Evolutionary conservation across 2,888 invertebrate species (phyloP), one percentile per base, ranked within the genome.

Genomic region (Ophion costatus): DNA sequence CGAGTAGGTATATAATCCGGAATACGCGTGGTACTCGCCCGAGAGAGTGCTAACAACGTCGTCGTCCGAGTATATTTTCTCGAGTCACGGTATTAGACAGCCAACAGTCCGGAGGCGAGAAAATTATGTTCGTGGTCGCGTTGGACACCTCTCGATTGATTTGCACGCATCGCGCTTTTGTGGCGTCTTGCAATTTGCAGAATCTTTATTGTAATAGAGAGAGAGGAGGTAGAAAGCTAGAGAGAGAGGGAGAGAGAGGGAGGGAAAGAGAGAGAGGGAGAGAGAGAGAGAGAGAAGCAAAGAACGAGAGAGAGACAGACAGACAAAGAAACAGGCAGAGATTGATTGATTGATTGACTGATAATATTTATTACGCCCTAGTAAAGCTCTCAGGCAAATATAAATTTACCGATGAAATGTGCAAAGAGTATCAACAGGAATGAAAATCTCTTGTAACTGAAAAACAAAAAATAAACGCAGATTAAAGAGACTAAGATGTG

Each of bases 91-190:
- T 45, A 38, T 66, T 61, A 77, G 67, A 73, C 75, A 79, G 73
- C 66, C 11, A 29, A 59, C 22, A 73, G 57, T 80, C 22, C 17
- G 38, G 45, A 38, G 69, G 80, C 63, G 61, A 67, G 82, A 63
- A 80, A 82, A 80, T 69, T 57, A 85, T 80, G 73, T 51, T 80
- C 17, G 57, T 73, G 66, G 77, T 79, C 77, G 77, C 77, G 73
- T 80, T 82, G 80, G 63, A 73, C 73, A 77, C 45, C 75, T 77
- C 82, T 45, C 82, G 82, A 85, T 85, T 82, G 85, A 85, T 85
- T 82, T 85, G 85, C 73, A 67, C 77, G 85, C 71, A 63, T 82
- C 64, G 73, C 69, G 71, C 33, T 81, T 42, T 51, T 51, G 45
- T 56, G 66, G 33, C 56, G 38, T 70, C 56, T 70, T 29, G 73